Evolutionary conservation across 2,797 vertebrate genomes (phyloP).

Genomic region (Lagodon rhomboides): DNA sequence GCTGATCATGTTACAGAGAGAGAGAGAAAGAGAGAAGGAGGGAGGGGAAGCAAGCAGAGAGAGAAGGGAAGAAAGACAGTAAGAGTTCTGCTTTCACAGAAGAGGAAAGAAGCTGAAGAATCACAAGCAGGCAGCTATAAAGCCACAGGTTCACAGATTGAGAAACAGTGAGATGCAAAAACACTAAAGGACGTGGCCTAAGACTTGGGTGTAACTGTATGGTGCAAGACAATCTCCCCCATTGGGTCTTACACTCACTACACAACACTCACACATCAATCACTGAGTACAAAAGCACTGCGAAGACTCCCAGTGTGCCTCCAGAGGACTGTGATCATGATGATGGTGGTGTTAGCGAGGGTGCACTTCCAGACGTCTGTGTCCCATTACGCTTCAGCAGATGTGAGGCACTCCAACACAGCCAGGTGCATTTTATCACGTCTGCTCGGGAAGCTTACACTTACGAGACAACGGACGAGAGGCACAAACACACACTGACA

Average conservation of each 20-base stretch:
- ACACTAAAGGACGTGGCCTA: constrained; percentile 13
- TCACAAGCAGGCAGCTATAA: constrained; percentile 21
- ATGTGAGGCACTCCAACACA: constrained; percentile 26
- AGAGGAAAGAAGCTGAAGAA: constrained; percentile 33
- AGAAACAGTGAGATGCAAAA: constrained; percentile 24
- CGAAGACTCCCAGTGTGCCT: constrained; percentile 6
- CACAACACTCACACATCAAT: background rate
- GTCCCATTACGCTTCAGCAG: constrained; percentile 41
- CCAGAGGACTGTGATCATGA: background rate
- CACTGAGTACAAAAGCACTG: background rate
- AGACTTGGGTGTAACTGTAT: constrained; percentile 21
- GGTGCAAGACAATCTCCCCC: background rate
- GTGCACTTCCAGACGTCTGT: constrained; percentile 60
- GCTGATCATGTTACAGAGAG: constrained; percentile 65
- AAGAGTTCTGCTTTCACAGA: constrained; percentile 67
- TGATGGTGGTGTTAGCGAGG: constrained; percentile 22
- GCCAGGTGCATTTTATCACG: constrained; percentile 44
- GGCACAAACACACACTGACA: constrained; percentile 31
- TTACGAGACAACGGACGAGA: background rate
- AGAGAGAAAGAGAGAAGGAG: constrained; percentile 3
- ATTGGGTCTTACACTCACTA: background rate
- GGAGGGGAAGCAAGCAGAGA: background rate
- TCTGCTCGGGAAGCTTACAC: constrained; percentile 12
- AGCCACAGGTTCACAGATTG: constrained; percentile 22
- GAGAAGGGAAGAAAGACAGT: constrained; percentile 9